Percentiles rank a stretch among this genome's conserved stretches.
phyloP scores from a whole-genome alignment of 2,113 vertebrate species.

The Elgaria multicarinata region DNA sequence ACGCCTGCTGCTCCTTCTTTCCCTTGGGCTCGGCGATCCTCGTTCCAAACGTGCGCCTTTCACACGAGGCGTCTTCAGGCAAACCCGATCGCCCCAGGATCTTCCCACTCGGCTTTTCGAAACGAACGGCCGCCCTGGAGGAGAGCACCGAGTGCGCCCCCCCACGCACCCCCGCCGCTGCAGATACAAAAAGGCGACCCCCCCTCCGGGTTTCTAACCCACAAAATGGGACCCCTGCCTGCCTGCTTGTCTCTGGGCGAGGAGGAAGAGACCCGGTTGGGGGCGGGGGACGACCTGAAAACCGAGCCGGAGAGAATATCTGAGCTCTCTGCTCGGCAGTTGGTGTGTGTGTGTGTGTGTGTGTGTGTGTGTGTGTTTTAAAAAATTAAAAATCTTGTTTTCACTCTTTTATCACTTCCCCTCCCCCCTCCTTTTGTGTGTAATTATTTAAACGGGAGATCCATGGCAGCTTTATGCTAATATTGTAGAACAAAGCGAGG shows the following conservation, averaged over 20 bases:
- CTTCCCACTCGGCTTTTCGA: not conserved
- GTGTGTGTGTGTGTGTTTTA: no score
- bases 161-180: not conserved
- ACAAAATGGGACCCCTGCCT: not conserved
- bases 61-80: no score
- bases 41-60: not conserved
- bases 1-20: no score
- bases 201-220: not conserved
- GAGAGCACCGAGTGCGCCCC: not conserved
- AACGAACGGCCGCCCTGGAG: not conserved
- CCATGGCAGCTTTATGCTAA: conserved; percentile 97
- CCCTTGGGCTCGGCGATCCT: no score
- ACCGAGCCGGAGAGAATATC: not conserved
- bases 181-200: not conserved
- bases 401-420: no score
- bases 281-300: not conserved
- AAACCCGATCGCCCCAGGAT: not conserved
- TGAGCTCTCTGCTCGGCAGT: rapidly evolving
- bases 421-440: conserved; percentile 74
- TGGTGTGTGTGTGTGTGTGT: no score
- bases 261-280: no score
- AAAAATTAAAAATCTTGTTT: no score
- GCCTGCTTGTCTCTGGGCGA: no score
- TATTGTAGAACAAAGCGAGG: conserved; percentile 83
- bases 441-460: conserved; percentile 91